Base-by-base conservation (phyloP, 2,888 invertebrate genomes). In the Smittia sp. region DNA sequence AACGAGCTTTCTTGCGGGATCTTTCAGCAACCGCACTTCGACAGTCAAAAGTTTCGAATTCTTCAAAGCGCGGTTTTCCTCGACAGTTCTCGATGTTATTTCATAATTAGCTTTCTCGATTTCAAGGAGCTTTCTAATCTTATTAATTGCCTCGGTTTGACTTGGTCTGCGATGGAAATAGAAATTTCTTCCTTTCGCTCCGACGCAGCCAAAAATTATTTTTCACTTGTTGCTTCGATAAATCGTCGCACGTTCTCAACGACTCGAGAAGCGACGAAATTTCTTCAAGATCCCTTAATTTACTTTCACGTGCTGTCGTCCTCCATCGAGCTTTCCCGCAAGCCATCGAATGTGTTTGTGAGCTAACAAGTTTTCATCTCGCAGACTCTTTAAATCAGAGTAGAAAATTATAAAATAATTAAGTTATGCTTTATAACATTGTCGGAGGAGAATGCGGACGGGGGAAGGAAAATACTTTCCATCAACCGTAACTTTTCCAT, bases 161-260 rank as follows among this genome's bases (percentile, higher is more conserved):
- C 13, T 46, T n/a, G 3, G 15, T 15, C 46, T 46, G 4, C 13
- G n/a, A 46, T 46, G 46, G 46, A 46, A 46, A 46, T 46, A n/a
- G n/a, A 13, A 39, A 39, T 46, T 46, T 15, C 46, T 46, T 46
- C 46, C 46, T 46, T 46, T 6, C 46, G 3, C 39, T 39, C 7
- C 2, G n/a, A 46, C 4, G 3, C 2, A 46, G 22, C 58, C 18
- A 22, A 18, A 20, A 6, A 22, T 58, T 22, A 58, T 18, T 58
- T 68, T 68, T 68, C 24, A 68, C 68, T 68, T 68, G 68, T 68
- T 68, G 68, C 68, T 68, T 68, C 24, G 18, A 4, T 22, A 39
- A 32, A 24, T 27, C 9, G 25, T 25, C 27, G 32, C 32, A 6
- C 9, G 32, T 9, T 46, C 46, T 46, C 46, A 46, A 6, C 6